Conservation (phyloP, 2,888 invertebrate species). For the Brachyptera putata region DNA sequence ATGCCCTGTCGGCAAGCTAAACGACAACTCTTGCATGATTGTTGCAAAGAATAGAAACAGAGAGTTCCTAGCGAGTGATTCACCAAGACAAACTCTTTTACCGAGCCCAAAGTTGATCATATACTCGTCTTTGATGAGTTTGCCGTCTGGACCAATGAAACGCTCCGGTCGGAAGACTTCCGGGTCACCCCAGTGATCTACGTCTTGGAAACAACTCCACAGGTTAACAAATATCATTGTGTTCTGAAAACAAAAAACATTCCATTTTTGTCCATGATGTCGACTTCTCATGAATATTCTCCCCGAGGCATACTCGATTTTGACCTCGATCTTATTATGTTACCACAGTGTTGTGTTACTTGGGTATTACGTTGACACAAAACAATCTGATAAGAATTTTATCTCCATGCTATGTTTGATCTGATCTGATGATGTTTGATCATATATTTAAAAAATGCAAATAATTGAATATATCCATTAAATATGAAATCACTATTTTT, state of each 20-base stretch:
- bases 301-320: too few species aligned
- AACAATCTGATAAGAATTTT: too few species aligned
- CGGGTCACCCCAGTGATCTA: conserved; percentile 35
- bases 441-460: too few species aligned
- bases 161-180: conserved; percentile 35
- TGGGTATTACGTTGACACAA: too few species aligned
- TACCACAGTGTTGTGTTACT: too few species aligned
- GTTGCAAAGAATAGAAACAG: conserved; percentile 34
- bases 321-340: too few species aligned
- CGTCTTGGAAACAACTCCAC: conserved; percentile 31
- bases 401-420: too few species aligned
- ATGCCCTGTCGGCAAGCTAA: conserved; percentile 29
- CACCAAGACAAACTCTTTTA: conserved; percentile 34
- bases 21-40: conserved; percentile 33
- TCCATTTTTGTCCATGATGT: too few species aligned
- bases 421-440: too few species aligned
- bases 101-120: conserved; percentile 35
- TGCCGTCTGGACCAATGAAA: conserved; percentile 32
- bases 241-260: conserved; percentile 26
- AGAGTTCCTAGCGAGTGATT: conserved; percentile 32
- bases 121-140: conserved; percentile 30
- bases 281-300: too few species aligned
- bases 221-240: conserved; percentile 31
- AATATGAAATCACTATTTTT: too few species aligned
- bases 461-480: too few species aligned